phyloP scores from a whole-genome alignment of 2,113 vertebrate genomes.

The Pardalotus punctatus region DNA sequence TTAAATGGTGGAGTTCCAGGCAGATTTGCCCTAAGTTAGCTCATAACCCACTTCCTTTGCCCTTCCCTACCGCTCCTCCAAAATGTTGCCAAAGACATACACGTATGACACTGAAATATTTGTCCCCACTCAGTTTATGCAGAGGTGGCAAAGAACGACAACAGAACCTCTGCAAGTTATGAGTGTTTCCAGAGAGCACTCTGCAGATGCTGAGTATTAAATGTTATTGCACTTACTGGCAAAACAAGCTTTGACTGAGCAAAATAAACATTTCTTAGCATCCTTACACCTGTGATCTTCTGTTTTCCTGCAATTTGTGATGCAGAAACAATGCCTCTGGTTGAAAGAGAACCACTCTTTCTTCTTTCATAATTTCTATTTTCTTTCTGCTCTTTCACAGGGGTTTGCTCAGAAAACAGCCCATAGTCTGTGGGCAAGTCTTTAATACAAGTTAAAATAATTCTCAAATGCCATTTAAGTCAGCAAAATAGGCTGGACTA shows the following conservation, averaged over 20 bases:
- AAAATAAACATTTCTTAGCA: background rate
- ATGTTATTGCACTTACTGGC: background rate
- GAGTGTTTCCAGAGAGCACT: background rate
- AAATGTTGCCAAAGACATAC: background rate
- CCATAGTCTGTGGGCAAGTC: background rate
- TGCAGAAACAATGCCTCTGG: background rate
- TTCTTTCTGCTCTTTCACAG: background rate
- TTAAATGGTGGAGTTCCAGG: background rate
- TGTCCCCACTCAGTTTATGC: rapidly evolving
- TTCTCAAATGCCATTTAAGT: background rate
- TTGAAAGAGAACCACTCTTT: background rate
- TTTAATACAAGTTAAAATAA: background rate
- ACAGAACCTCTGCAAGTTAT: background rate
- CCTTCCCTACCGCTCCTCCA: background rate
- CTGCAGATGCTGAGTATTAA: background rate
- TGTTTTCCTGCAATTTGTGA: background rate
- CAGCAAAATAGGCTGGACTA: background rate
- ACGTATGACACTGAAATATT: background rate
- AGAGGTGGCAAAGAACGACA: background rate
- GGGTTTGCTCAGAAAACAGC: background rate
- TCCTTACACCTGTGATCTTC: background rate
- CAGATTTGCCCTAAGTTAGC: background rate
- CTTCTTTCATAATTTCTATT: background rate
- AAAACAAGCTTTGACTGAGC: background rate
- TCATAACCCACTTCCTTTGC: background rate